phyloP scores from a whole-genome alignment of 2,888 invertebrate species.

The Drosophila pegasa region DNA sequence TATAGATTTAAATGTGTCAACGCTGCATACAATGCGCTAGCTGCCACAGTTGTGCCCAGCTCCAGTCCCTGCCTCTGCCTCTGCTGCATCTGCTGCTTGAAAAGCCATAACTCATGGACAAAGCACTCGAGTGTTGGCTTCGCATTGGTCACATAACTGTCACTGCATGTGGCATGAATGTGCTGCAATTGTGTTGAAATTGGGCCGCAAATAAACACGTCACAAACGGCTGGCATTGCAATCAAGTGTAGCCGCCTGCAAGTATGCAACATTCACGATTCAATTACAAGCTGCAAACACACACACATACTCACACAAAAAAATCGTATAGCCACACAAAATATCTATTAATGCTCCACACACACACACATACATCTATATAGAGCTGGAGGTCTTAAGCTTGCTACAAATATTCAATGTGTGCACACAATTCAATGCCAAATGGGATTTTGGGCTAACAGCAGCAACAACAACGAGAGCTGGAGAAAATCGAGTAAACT shows the following conservation, averaged over 20 bases:
- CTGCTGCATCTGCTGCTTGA: constrained; percentile 34
- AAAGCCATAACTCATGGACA: constrained; percentile 65
- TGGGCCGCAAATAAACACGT: constrained; percentile 50
- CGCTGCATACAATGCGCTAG: constrained; percentile 35
- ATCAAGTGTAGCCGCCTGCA: constrained; percentile 35
- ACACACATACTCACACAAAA: not conserved
- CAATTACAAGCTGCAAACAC: constrained; percentile 52
- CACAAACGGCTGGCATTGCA: constrained; percentile 38
- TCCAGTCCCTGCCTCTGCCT: constrained; percentile 8
- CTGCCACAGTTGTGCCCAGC: not conserved
- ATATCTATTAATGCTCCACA: constrained; percentile 70
- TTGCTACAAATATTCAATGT: constrained; percentile 74
- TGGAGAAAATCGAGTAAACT: constrained; percentile 69
- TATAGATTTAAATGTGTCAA: constrained; percentile 57
- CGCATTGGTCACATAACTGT: constrained; percentile 64
- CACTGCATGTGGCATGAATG: constrained; percentile 70
- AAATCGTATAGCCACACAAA: constrained; percentile 37
- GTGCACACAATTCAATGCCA: constrained; percentile 77
- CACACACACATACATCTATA: constrained; percentile 54
- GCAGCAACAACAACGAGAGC: constrained; percentile 30
- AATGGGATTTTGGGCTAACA: constrained; percentile 73
- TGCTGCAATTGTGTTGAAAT: constrained; percentile 59
- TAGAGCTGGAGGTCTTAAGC: constrained; percentile 56
- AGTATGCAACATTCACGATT: constrained; percentile 54
- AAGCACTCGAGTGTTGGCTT: constrained; percentile 51